Conservation (phyloP, 2,888 invertebrate species). For the Panzeria rudis region DNA sequence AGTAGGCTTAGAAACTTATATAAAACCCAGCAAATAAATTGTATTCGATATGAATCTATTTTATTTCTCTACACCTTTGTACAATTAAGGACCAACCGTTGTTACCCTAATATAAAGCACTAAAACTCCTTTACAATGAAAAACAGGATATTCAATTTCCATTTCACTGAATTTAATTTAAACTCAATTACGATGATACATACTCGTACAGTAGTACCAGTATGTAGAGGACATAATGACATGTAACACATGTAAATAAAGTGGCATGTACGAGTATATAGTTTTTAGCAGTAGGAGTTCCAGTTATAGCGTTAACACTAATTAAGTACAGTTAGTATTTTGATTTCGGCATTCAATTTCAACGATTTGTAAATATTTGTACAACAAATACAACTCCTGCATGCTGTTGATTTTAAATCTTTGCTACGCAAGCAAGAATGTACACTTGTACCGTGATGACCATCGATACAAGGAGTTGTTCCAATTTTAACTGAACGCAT, state of each 20-base stretch:
- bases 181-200: conserved; percentile 56
- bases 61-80: no score
- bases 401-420: conserved; percentile 21
- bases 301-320: neutral
- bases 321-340: conserved; percentile 11
- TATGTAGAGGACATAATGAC: neutral
- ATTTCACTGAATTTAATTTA: conserved; percentile 65
- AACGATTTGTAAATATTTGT: conserved; percentile 6
- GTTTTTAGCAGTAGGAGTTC: neutral
- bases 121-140: conserved; percentile 1
- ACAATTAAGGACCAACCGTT: no score
- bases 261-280: neutral
- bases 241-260: neutral
- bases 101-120: neutral
- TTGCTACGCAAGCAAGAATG: neutral
- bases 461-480: neutral
- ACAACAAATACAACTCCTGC: neutral
- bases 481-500: conserved; percentile 23
- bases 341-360: conserved; percentile 38
- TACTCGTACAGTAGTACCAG: neutral
- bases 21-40: no score
- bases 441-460: neutral
- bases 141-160: conserved; percentile 63
- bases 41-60: no score
- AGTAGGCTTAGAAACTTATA: no score